Evolutionary conservation across 2,797 vertebrate genomes (phyloP), one percentile per base, ranked within the genome.

Genomic region (Poeciliopsis presidionis): DNA sequence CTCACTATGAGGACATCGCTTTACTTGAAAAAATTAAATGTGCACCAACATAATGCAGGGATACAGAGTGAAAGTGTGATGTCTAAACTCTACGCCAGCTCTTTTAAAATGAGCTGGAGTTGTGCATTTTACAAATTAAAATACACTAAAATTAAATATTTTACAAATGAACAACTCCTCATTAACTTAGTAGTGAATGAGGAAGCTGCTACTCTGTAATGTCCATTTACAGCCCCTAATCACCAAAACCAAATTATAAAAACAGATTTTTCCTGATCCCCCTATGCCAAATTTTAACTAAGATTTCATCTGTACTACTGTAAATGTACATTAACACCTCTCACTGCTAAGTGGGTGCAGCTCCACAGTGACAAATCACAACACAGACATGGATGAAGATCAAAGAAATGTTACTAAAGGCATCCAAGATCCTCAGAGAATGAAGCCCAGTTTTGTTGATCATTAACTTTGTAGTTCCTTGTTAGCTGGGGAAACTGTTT

Each of bases 51-150:
- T 33, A 43, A 5, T 65, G 65, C 46, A 77, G 28, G 33, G 43
- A 76, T 16, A 45, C 59, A 85, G 61, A 63, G 61, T 74, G n/a
- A 11, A 79, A 81, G 55, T 65, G 61, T 45, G 12, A n/a, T n/a
- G 13, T 28, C 12, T 61, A 12, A 14, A 7, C 12, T n/a, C 47
- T n/a, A 33, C 2, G 8, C 7, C 74, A 53, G 39, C 12, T 74
- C n/a, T 61, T 45, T 5, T 33, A 5, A 61, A 13, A 51, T 51
- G 20, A 20, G 45, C 3, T 46, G 13, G 45, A 13, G 45, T 46
- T 14, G 45, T 46, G 3, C 13, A 46, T 46, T 14, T 46, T 46
- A 46, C 45, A 14, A 46, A 46, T 46, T 45, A 13, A 45, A 45
- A 45, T 3, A 45, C 43, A 45, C 13, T 2, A 5, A 16, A 1